Base-by-base conservation (phyloP, 2,888 invertebrate genomes). In the Pardosa pseudoannulata region DNA sequence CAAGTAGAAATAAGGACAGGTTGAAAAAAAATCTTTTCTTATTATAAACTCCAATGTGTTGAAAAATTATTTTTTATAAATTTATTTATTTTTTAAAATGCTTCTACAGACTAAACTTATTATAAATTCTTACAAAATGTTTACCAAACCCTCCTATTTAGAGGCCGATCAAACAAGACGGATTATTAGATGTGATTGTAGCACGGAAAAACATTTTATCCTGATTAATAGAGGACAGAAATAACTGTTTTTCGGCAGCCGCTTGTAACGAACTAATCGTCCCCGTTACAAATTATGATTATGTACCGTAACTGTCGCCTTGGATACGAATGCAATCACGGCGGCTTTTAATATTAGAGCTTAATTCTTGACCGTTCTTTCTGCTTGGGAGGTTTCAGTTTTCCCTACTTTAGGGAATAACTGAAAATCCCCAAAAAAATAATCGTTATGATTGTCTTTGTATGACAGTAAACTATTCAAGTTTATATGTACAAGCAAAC, bases 301-400 rank as follows among this genome's bases (percentile, higher is more conserved):
- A 83, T 83, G 83, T 83, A 78, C 72, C 83, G 83, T 83, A 65
- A 83, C 83, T 83, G 78, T 83, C 65, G 78, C 64, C 64, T 41
- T 83, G 67, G 29, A 41, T 67, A 73, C 78, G 56, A 1, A n/a
- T 39, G 31, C 83, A 71, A 71, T 65, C 76, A 36, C 39, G 32
- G 65, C 64, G 41, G 32, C 72, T 78, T 78, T 83, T 83, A 83
- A 83, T 83, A 70, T 78, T 56, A 19, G 23, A 27, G 29, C 19
- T 6, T 67, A 31, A 64, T 72, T 72, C 67, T 50, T 72, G 83
- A 78, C 71, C 76, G 67, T 32, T 68, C 65, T 83, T 72, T 83
- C 56, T 70, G 83, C 83, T 36, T 78, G 46, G 56, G 16, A 62
- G 11, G 28, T 1, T 31, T 9, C 9, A 2, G n/a, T 71, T 50